These are phyloP conservation scores for Orientallactaga sibirica DNA, from an alignment of 2,797 vertebrate genomes.

Conservation along the genomic window DNA sequence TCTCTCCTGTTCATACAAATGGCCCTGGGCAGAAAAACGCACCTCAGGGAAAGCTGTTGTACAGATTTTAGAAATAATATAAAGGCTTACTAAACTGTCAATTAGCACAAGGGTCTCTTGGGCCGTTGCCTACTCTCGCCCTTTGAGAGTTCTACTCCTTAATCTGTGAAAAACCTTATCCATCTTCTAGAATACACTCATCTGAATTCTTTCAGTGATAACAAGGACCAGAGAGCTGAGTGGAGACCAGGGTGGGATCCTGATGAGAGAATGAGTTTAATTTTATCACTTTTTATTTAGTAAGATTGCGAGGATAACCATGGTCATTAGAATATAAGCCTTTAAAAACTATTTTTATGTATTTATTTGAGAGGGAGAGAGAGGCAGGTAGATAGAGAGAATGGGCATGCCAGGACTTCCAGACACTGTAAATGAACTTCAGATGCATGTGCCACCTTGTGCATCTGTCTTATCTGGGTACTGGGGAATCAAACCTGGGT, in stretches of 20 bases:
- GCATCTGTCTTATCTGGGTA: no score
- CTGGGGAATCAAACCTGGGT: no score
- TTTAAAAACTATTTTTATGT: background rate
- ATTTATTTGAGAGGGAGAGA: no score
- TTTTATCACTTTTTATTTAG: conserved; percentile 11
- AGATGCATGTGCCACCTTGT: no score
- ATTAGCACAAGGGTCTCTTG: background rate
- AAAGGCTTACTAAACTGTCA: background rate
- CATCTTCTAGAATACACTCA: background rate
- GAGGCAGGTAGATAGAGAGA: no score
- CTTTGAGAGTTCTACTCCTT: background rate
- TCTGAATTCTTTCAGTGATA: background rate
- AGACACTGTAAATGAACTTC: no score
- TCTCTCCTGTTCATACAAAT: background rate
- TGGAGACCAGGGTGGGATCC: background rate
- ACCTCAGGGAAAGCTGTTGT: background rate
- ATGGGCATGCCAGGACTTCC: no score
- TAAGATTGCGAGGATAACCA: background rate
- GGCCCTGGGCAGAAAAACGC: background rate
- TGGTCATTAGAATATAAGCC: background rate
- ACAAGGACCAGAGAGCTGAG: background rate
- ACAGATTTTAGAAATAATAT: background rate
- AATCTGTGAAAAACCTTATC: background rate
- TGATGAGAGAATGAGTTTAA: background rate
- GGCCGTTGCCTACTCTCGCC: background rate